Evolutionary conservation across 2,888 invertebrate species (phyloP).

Genomic region (Nomada goodeniana): DNA sequence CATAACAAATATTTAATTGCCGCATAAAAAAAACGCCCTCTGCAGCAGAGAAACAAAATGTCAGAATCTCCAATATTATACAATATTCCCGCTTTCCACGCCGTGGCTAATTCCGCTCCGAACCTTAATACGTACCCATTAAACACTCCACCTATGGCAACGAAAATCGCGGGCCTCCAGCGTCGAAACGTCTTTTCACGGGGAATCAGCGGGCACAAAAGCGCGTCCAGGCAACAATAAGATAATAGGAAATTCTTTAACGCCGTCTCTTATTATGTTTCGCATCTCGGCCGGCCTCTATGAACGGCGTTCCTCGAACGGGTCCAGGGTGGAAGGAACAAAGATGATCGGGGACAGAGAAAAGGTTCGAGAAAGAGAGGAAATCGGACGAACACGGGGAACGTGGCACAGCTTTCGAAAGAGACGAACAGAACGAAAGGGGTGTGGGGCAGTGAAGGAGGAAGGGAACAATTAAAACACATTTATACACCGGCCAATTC

Average conservation of each 20-base stretch:
- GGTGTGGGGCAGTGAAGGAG: constrained; percentile 42
- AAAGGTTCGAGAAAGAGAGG: constrained; percentile 45
- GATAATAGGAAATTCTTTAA: constrained; percentile 64
- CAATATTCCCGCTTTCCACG: no score
- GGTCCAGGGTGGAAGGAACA: constrained; percentile 14
- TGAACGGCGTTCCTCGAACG: constrained; percentile 47
- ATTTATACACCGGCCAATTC: constrained; percentile 80
- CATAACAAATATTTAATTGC: no score
- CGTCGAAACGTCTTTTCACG: constrained; percentile 20
- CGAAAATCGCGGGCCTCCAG: neutral
- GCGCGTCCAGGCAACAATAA: constrained; percentile 50
- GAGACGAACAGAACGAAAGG: constrained; percentile 46
- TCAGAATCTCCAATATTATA: no score
- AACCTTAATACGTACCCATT: neutral
- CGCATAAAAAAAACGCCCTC: no score
- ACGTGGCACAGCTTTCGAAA: constrained; percentile 25
- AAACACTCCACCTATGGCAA: no score
- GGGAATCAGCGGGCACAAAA: constrained; percentile 47
- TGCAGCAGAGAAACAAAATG: no score
- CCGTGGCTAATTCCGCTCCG: neutral
- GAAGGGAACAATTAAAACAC: constrained; percentile 80
- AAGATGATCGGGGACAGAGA: constrained; percentile 8
- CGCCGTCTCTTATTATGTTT: constrained; percentile 57
- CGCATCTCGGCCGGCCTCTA: constrained; percentile 42
- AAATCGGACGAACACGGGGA: constrained; percentile 64